These are phyloP conservation scores for Volucella inanis DNA, from an alignment of 2,888 invertebrate genomes.

Conservation along the genomic window DNA sequence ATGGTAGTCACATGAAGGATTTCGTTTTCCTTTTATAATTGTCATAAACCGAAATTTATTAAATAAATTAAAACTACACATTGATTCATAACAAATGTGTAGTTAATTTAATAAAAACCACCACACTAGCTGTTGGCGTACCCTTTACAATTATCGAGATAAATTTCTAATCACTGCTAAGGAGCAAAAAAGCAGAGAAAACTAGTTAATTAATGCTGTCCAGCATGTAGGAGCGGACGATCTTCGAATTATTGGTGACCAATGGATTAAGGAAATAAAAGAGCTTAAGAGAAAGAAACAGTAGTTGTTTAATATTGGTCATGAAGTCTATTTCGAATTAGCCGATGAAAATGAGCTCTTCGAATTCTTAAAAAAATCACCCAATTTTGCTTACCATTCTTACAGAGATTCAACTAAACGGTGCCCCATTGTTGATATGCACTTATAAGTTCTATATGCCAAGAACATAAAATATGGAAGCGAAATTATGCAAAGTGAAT, in stretches of 20 bases:
- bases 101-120: too few relatives aligned
- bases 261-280: conserved; percentile 93
- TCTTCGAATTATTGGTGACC: conserved; percentile 91
- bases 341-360: conserved; percentile 97
- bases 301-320: conserved; percentile 93
- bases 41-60: too few relatives aligned
- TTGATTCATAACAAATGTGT: too few relatives aligned
- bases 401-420: conserved; percentile 92
- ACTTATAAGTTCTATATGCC: conserved; percentile 91
- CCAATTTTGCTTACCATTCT: conserved; percentile 95
- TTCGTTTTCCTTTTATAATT: too few relatives aligned
- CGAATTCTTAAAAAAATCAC: conserved; percentile 93
- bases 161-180: not conserved
- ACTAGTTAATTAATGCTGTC: conserved; percentile 87
- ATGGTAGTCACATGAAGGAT: too few relatives aligned
- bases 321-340: conserved; percentile 93
- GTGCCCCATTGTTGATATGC: conserved; percentile 96
- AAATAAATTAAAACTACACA: too few relatives aligned
- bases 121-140: too few relatives aligned
- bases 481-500: conserved; percentile 89
- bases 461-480: conserved; percentile 93
- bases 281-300: conserved; percentile 90
- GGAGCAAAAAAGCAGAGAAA: conserved; percentile 85
- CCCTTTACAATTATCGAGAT: not conserved
- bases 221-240: conserved; percentile 89